Conservation (phyloP, 2,113 vertebrate species). For the Micronisus gabar region DNA sequence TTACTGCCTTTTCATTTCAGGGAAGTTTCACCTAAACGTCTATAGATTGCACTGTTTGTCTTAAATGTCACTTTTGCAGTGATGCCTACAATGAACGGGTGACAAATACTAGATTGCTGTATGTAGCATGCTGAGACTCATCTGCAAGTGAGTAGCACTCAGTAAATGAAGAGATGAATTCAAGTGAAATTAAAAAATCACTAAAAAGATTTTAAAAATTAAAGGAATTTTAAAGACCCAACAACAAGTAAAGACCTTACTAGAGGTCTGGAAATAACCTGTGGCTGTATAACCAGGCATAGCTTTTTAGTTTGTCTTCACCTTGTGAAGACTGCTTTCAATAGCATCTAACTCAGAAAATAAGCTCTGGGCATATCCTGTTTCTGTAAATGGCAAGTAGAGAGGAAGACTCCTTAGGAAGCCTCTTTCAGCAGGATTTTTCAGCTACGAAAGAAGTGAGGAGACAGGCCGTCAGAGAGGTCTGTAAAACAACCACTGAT, state of each 20-base stretch:
- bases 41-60: not conserved
- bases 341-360: not conserved
- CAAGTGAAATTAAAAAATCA: not conserved
- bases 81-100: fast-evolving
- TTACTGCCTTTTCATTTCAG: not conserved
- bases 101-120: not conserved
- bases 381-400: not conserved
- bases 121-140: not conserved
- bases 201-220: not conserved
- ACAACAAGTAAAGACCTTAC: not conserved
- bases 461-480: not conserved
- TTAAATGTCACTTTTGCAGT: not conserved
- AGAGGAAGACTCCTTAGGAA: not conserved
- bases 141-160: not conserved
- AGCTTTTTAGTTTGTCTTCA: not conserved
- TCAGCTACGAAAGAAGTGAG: not conserved
- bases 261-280: not conserved
- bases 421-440: not conserved
- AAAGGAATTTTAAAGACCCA: not conserved
- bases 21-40: fast-evolving
- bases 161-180: not conserved
- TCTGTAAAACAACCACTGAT: not conserved
- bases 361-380: not conserved
- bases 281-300: not conserved
- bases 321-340: not conserved